phyloP scores from a whole-genome alignment of 2,888 invertebrate species.

The Tribolium freemani region DNA sequence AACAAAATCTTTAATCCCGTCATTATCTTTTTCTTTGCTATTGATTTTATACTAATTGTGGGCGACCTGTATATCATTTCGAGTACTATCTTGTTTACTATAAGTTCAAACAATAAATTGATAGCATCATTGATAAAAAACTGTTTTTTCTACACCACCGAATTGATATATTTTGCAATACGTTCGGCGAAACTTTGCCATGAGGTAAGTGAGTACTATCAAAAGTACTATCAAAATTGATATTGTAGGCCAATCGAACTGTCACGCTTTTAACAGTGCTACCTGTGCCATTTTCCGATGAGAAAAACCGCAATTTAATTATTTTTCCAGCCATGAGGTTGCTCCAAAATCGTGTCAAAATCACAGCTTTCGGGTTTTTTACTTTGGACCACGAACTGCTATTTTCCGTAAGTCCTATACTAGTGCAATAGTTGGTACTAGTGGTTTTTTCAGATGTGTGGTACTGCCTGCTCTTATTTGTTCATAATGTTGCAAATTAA shows the following conservation, averaged over 20 bases:
- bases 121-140: background rate
- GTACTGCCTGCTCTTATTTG: background rate
- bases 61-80: background rate
- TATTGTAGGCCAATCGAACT: background rate
- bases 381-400: background rate
- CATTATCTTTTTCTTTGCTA: background rate
- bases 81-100: background rate
- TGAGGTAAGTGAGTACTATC: background rate
- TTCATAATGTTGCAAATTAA: slow-evolving; percentile 9
- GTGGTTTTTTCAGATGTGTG: background rate
- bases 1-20: background rate
- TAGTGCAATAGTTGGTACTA: background rate
- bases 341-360: background rate
- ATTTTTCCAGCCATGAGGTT: background rate
- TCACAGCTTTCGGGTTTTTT: background rate
- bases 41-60: background rate
- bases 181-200: background rate
- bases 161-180: background rate
- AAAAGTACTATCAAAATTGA: background rate
- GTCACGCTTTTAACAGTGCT: background rate
- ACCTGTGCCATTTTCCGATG: background rate
- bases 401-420: background rate
- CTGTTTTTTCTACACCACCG: background rate
- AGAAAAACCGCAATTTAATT: background rate
- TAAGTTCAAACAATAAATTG: background rate